Conservation (phyloP, 2,113 vertebrate species). For the Channa maculata region DNA sequence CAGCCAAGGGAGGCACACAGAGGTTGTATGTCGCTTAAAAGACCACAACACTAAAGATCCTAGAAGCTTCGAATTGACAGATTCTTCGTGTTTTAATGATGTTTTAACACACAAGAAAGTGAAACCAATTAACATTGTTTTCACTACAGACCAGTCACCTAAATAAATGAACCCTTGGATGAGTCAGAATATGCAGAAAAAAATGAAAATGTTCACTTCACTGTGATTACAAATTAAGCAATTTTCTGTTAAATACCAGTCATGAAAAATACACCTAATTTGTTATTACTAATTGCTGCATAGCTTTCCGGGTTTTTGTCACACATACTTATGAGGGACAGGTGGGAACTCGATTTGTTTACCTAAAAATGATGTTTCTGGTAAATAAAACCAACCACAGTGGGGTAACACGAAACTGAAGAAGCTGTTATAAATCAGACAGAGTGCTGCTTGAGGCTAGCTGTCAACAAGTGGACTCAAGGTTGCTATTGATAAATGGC, state of each 20-base stretch:
- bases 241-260: not conserved
- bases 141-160: not conserved
- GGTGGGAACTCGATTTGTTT: conserved; percentile 1
- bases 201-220: not conserved
- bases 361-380: not conserved
- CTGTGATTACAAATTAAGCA: not conserved
- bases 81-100: not conserved
- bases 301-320: conserved; percentile 10
- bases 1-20: conserved; percentile 17
- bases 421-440: conserved; percentile 11
- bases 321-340: not conserved
- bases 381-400: not conserved
- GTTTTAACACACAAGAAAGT: conserved; percentile 4
- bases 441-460: not conserved
- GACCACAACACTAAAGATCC: conserved; percentile 18
- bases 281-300: not conserved
- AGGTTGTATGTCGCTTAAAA: conserved; percentile 4
- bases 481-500: conserved; percentile 32
- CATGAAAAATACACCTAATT: not conserved
- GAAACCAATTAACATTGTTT: not conserved
- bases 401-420: conserved; percentile 1
- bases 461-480: conserved; percentile 13
- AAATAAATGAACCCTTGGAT: not conserved
- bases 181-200: not conserved
- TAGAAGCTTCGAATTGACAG: not conserved